These are phyloP conservation scores for Trinorchestia longiramus DNA, from an alignment of 1,140 invertebrate genomes.

Conservation along the genomic window DNA sequence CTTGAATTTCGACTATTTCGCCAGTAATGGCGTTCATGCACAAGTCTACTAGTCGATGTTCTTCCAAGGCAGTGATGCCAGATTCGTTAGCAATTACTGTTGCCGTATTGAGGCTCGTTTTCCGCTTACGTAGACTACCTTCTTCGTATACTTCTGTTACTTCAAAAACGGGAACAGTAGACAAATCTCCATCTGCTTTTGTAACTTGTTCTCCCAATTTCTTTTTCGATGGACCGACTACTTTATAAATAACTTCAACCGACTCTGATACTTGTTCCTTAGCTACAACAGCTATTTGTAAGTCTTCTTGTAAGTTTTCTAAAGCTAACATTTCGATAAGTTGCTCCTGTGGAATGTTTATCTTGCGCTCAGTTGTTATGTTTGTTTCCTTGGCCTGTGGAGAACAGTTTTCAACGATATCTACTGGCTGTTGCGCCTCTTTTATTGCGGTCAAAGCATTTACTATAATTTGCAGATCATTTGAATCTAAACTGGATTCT, in stretches of 20 bases:
- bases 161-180: constrained; percentile 1
- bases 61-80: neutral
- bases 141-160: neutral
- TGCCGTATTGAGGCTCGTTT: constrained; percentile 5
- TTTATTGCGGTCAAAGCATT: neutral
- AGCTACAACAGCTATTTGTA: neutral
- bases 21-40: constrained; percentile 5
- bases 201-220: neutral
- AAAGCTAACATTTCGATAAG: neutral
- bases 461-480: neutral
- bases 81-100: neutral
- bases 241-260: constrained; percentile 21
- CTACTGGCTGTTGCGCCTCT: neutral
- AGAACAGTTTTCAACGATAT: neutral
- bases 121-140: neutral
- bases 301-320: neutral
- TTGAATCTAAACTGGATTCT: neutral
- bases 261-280: neutral
- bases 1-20: neutral
- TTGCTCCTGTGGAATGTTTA: neutral
- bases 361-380: neutral
- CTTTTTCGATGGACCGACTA: neutral
- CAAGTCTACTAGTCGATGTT: neutral
- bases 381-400: neutral
- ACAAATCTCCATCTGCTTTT: neutral